Conservation (phyloP, 2,888 invertebrate genomes). For the Cephus spinipes region DNA sequence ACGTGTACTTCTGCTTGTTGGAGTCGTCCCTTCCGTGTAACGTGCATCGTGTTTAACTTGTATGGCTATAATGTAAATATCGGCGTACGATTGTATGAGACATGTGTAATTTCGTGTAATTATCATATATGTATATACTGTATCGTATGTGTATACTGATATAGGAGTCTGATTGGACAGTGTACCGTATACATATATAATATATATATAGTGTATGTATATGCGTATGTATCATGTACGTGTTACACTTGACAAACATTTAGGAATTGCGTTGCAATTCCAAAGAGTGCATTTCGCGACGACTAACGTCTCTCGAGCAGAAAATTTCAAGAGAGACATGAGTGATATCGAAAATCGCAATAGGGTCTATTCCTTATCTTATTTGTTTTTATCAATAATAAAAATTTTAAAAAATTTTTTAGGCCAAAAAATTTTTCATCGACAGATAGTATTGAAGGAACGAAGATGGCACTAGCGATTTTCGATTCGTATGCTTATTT, state of each 20-base stretch:
- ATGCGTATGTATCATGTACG: constrained; percentile 26
- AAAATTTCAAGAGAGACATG: not conserved
- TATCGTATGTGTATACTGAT: too few species aligned
- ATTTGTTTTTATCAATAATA: too few species aligned
- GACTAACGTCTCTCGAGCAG: not conserved
- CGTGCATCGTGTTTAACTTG: not conserved
- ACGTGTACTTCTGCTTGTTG: not conserved
- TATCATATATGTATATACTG: not conserved
- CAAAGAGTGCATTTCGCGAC: constrained; percentile 58
- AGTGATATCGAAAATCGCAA: not conserved
- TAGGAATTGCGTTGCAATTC: constrained; percentile 59
- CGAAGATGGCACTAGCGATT: too few species aligned
- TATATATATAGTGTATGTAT: too few species aligned
- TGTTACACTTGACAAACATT: constrained; percentile 60
- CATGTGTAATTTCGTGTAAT: not conserved
- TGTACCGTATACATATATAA: too few species aligned
- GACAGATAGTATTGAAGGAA: too few species aligned
- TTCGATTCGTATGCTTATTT: too few species aligned
- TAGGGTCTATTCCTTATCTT: too few species aligned
- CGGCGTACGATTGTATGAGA: not conserved
- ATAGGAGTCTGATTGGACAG: too few species aligned
- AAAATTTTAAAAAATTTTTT: too few species aligned
- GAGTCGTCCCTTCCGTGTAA: not conserved
- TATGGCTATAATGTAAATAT: not conserved
- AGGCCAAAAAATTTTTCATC: too few species aligned